phyloP scores from a whole-genome alignment of 2,797 vertebrate genomes.

The Capromys pilorides region DNA sequence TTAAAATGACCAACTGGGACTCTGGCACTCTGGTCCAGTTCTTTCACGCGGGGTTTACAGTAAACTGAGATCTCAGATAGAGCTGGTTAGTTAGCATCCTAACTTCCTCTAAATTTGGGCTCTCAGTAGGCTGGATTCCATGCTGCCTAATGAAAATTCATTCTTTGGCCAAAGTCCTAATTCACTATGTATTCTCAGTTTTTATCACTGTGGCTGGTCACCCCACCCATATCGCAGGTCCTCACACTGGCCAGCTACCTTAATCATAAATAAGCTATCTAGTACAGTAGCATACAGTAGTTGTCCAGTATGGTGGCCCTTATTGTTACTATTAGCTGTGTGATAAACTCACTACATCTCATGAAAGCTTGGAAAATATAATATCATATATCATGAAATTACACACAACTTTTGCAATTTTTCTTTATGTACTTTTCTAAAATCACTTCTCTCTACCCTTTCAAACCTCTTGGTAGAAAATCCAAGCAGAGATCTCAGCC shows the following conservation, averaged over 20 bases:
- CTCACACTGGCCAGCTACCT: not conserved
- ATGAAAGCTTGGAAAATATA: not conserved
- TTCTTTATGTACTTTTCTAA: not conserved
- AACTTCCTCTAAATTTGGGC: not conserved
- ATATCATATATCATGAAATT: not conserved
- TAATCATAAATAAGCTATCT: not conserved
- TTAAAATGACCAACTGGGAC: not conserved
- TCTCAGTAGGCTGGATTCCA: not conserved
- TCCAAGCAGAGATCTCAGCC: slow-evolving; percentile 94
- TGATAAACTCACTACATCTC: too few relatives aligned
- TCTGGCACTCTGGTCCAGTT: not conserved
- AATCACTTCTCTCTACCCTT: not conserved
- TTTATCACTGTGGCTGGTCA: not conserved
- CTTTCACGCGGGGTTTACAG: too few relatives aligned
- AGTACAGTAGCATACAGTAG: not conserved
- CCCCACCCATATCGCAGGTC: not conserved
- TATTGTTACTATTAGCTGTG: not conserved
- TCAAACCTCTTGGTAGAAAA: slow-evolving; percentile 86
- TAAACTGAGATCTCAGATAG: not conserved
- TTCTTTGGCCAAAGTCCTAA: not conserved
- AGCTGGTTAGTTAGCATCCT: not conserved
- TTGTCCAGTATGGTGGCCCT: not conserved
- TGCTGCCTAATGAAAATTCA: not conserved
- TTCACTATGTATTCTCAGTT: not conserved
- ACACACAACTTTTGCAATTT: not conserved